phyloP scores from a whole-genome alignment of 2,113 vertebrate genomes.

The Entelurus aequoreus region DNA sequence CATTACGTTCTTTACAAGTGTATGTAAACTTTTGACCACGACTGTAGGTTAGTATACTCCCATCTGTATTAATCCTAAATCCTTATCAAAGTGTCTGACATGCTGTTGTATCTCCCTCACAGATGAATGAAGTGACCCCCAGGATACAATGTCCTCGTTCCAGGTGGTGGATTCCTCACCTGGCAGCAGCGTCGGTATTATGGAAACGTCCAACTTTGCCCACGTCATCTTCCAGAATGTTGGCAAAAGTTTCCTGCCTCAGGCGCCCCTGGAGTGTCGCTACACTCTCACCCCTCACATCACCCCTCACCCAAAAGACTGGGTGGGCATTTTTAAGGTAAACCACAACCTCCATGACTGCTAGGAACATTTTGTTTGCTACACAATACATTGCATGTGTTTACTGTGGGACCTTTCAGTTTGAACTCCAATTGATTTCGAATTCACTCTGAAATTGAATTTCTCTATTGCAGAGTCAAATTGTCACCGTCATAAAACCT shows the following conservation, averaged over 20 bases:
- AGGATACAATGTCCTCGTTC: conserved; percentile 82
- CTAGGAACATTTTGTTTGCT: not conserved
- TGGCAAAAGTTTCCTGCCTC: conserved; percentile 93
- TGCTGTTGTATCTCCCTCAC: conserved; percentile 6
- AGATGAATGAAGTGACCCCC: conserved; percentile 63
- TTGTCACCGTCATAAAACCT: too few relatives aligned
- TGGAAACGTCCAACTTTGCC: conserved; percentile 95
- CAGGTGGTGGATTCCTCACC: conserved; percentile 82
- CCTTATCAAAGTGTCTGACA: not conserved
- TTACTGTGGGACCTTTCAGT: too few relatives aligned
- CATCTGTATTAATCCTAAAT: too few relatives aligned
- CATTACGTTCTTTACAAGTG: too few relatives aligned
- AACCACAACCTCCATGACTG: conserved; percentile 1
- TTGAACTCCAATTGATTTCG: too few relatives aligned
- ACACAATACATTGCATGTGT: not conserved
- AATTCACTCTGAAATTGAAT: too few relatives aligned
- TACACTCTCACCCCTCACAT: conserved; percentile 92
- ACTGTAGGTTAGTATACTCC: too few relatives aligned
- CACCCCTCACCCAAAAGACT: conserved; percentile 90
- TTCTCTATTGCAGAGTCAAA: too few relatives aligned
- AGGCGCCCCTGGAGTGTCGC: conserved; percentile 88
- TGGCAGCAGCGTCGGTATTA: conserved; percentile 66
- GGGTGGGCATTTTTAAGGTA: conserved; percentile 99
- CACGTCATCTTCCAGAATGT: conserved; percentile 99
- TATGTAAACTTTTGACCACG: too few relatives aligned